Conservation (phyloP, 2,888 invertebrate species). For the Dimorphilus gyrociliatus region DNA sequence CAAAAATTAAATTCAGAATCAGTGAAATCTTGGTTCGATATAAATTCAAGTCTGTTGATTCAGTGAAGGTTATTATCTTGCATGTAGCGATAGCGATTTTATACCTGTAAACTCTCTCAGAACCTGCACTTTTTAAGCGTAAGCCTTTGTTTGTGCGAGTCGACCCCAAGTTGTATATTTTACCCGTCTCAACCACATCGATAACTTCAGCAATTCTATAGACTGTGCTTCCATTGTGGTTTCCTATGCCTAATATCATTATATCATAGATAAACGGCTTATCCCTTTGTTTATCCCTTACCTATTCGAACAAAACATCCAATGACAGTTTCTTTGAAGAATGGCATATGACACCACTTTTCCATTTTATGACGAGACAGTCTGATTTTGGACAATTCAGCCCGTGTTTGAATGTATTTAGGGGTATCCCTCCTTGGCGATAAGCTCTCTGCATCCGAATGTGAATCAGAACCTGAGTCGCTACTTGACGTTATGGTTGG, state of each 20-base stretch:
- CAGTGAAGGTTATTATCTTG: too few relatives aligned
- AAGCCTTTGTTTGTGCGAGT: constrained; percentile 83
- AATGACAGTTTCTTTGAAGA: constrained; percentile 71
- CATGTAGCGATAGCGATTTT: too few relatives aligned
- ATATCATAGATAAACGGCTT: constrained; percentile 12
- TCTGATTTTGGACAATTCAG: too few relatives aligned
- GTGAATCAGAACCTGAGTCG: too few relatives aligned
- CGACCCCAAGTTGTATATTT: constrained; percentile 64
- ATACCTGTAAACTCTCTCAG: constrained; percentile 35
- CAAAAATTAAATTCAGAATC: constrained; percentile 83
- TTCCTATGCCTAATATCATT: too few relatives aligned
- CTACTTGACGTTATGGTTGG: too few relatives aligned
- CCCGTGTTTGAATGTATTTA: too few relatives aligned
- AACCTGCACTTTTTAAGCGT: constrained; percentile 47
- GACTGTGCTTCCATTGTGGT: constrained; percentile 11
- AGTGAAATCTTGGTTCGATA: constrained; percentile 78
- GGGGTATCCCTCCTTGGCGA: too few relatives aligned
- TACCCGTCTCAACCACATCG: constrained; percentile 53
- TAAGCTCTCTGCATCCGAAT: too few relatives aligned
- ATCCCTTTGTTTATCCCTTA: constrained; percentile 48
- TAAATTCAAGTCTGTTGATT: constrained; percentile 73
- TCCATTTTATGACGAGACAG: too few relatives aligned
- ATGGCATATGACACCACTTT: constrained; percentile 84
- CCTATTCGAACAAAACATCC: constrained; percentile 92
- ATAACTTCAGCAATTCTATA: constrained; percentile 45